A percentile compares a stretch with the other conserved stretches of the same genome.
Conservation (phyloP, 2,888 invertebrate genomes). For the Eupeodes latifasciatus region DNA sequence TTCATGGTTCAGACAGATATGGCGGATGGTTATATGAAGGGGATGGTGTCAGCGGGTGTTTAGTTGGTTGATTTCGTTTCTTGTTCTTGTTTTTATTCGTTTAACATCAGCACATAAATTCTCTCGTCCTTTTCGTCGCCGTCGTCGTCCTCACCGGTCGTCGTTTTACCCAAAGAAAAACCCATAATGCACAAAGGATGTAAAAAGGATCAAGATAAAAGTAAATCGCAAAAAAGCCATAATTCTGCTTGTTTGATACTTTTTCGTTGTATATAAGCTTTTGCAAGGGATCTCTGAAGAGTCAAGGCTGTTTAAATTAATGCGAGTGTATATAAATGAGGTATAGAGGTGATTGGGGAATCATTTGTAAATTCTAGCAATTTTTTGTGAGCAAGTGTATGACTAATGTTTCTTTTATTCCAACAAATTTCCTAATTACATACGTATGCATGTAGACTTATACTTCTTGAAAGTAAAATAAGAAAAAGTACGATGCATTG, state of each 20-base stretch:
- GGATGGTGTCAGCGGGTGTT: background rate
- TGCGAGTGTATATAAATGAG: background rate
- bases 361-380: slow-evolving; percentile 66
- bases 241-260: slow-evolving; percentile 50
- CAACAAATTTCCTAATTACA: background rate
- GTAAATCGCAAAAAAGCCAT: slow-evolving; percentile 71
- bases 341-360: slow-evolving; percentile 24
- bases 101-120: slow-evolving; percentile 60
- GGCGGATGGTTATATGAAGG: background rate
- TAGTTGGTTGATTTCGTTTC: slow-evolving; percentile 13
- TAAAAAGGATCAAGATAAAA: slow-evolving; percentile 71
- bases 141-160: background rate
- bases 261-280: slow-evolving; percentile 24
- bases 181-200: slow-evolving; percentile 72
- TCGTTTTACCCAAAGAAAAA: slow-evolving; percentile 33
- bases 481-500: slow-evolving; percentile 23
- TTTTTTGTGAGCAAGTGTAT: slow-evolving; percentile 30
- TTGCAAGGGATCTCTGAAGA: slow-evolving; percentile 24
- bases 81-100: slow-evolving; percentile 31
- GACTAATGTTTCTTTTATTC: background rate
- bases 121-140: background rate
- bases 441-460: slow-evolving; percentile 6
- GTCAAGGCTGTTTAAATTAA: background rate
- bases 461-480: slow-evolving; percentile 44
- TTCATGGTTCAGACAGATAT: too few relatives aligned